phyloP scores from a whole-genome alignment of 2,797 vertebrate species.

The Sebastes steindachneri region DNA sequence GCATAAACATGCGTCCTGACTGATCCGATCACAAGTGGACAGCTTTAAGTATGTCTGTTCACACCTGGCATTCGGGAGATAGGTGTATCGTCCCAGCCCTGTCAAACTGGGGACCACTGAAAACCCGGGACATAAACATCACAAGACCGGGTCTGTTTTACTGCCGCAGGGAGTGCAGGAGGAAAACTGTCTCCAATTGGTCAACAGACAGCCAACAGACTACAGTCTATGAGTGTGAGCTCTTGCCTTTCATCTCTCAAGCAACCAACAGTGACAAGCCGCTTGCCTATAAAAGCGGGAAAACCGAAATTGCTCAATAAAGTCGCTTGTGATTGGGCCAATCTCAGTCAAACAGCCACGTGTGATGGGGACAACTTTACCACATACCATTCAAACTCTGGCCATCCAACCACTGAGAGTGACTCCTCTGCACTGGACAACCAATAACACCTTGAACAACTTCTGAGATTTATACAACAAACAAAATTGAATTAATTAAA shows the following conservation, averaged over 20 bases:
- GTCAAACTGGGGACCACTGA: too few relatives aligned
- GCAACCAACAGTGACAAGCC: background rate
- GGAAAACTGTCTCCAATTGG: background rate
- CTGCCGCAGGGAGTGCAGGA: background rate
- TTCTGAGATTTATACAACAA: background rate
- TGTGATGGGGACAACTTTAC: background rate
- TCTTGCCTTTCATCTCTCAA: background rate
- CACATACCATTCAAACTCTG: background rate
- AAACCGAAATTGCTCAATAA: background rate
- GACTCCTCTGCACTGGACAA: background rate
- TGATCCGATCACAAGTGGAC: too few relatives aligned
- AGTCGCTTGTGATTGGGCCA: background rate
- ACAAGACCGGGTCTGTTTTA: background rate
- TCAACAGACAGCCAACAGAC: constrained; percentile 1
- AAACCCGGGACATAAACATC: background rate
- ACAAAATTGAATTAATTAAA: background rate
- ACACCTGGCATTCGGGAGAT: too few relatives aligned
- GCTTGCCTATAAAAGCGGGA: background rate
- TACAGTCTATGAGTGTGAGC: background rate
- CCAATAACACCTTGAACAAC: background rate
- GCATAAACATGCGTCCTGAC: too few relatives aligned
- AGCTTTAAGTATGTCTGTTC: too few relatives aligned
- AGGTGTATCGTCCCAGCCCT: too few relatives aligned
- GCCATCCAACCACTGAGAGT: background rate
- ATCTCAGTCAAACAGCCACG: background rate